Conservation (phyloP, 1,140 invertebrate genomes). For the Eulimnadia texana region DNA sequence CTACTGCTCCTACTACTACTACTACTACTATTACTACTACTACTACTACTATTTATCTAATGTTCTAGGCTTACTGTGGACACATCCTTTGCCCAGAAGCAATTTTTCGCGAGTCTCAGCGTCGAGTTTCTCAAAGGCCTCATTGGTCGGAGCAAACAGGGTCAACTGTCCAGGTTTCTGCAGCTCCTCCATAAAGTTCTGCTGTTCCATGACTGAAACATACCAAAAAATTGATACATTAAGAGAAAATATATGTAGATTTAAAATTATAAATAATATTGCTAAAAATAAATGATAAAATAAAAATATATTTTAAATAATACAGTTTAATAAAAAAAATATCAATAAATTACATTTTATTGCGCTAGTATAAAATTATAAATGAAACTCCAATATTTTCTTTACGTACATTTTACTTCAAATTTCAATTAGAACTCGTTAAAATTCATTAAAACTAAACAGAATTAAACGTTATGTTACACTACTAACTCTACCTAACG, state of each 20-base stretch:
- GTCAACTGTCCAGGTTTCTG: slow-evolving; percentile 32
- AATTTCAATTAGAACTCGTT: no score
- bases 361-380: no score
- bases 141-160: slow-evolving; percentile 37
- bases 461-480: no score
- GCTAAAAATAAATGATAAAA: no score
- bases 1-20: no score
- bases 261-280: not conserved
- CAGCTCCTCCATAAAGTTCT: not conserved
- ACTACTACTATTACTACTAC: no score
- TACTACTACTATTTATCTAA: no score
- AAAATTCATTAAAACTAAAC: no score
- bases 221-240: not conserved
- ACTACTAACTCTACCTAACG: no score
- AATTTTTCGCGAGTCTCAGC: slow-evolving; percentile 24
- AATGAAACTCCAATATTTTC: not conserved
- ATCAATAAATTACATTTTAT: no score
- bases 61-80: slow-evolving; percentile 19
- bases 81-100: slow-evolving; percentile 25
- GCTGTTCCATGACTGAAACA: not conserved
- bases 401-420: no score
- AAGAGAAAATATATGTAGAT: not conserved
- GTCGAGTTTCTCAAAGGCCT: slow-evolving; percentile 33
- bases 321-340: not conserved
- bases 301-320: not conserved